These are phyloP conservation scores for Siphlonurus alternatus DNA, from an alignment of 2,888 invertebrate genomes.

Conservation along the genomic window DNA sequence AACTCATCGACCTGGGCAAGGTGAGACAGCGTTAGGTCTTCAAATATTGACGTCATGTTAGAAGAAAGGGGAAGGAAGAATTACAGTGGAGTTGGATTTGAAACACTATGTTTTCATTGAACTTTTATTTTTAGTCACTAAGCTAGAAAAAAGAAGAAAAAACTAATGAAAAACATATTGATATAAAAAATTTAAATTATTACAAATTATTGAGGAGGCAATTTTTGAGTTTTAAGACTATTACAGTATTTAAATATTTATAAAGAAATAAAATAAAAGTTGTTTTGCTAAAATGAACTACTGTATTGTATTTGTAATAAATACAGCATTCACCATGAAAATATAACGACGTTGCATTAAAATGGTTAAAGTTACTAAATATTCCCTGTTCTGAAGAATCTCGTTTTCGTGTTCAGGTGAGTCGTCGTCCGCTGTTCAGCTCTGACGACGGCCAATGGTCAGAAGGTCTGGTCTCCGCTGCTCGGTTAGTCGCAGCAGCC, in stretches of 20 bases:
- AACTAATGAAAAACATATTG: neutral
- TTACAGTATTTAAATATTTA: slow-evolving; percentile 1
- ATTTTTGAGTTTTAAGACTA: too few relatives aligned
- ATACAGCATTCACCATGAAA: too few relatives aligned
- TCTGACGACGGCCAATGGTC: slow-evolving; percentile 98
- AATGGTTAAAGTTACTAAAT: too few relatives aligned
- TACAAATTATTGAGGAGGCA: too few relatives aligned
- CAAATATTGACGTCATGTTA: too few relatives aligned
- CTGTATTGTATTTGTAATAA: too few relatives aligned
- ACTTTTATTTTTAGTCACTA: slow-evolving; percentile 6
- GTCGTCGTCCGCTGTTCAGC: slow-evolving; percentile 60
- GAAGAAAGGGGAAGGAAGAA: too few relatives aligned
- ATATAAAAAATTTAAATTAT: too few relatives aligned
- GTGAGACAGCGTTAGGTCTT: slow-evolving; percentile 31
- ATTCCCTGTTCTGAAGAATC: neutral
- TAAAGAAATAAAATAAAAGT: neutral
- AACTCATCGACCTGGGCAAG: slow-evolving; percentile 80
- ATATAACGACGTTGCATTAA: too few relatives aligned
- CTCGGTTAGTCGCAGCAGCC: slow-evolving; percentile 89
- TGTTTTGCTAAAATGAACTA: too few relatives aligned
- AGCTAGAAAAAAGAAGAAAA: neutral
- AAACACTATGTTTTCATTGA: too few relatives aligned
- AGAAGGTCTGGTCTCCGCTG: slow-evolving; percentile 89
- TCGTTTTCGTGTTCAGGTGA: slow-evolving; percentile 27
- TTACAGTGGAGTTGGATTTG: too few relatives aligned